Conservation (phyloP, 2,888 invertebrate species). For the Polymixis flavicincta region DNA sequence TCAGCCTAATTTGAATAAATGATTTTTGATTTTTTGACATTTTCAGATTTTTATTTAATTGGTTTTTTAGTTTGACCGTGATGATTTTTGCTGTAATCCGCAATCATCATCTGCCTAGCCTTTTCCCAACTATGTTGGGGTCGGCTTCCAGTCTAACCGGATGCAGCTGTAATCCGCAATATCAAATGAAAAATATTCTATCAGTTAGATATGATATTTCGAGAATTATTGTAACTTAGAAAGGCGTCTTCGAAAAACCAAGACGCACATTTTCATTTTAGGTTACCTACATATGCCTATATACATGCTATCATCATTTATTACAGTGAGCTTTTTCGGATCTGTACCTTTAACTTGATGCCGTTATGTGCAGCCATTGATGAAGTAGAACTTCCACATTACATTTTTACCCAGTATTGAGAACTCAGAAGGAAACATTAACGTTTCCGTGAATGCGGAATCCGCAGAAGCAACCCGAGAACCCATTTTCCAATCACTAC, state of each 20-base stretch:
- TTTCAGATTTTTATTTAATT: not conserved
- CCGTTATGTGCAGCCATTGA: not conserved
- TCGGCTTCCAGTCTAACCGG: too few relatives aligned
- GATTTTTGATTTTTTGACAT: too few relatives aligned
- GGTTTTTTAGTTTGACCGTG: not conserved
- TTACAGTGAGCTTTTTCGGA: not conserved
- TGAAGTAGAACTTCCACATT: not conserved
- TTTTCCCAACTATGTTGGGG: too few relatives aligned
- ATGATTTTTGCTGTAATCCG: too few relatives aligned
- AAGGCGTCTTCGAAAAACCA: not conserved
- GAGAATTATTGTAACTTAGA: not conserved
- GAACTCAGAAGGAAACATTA: slow-evolving; percentile 62
- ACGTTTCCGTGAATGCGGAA: slow-evolving; percentile 76
- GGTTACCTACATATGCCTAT: not conserved
- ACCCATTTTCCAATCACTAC: slow-evolving; percentile 72
- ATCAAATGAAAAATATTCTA: not conserved
- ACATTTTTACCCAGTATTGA: slow-evolving; percentile 42
- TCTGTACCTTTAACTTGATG: not conserved
- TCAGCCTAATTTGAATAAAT: too few relatives aligned
- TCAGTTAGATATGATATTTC: not conserved
- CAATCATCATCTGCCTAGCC: too few relatives aligned
- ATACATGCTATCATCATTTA: not conserved
- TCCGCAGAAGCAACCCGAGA: slow-evolving; percentile 79
- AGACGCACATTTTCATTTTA: not conserved
- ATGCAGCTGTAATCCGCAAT: not conserved